phyloP scores from a whole-genome alignment of 1,140 invertebrate genomes.

The Drosophila rhopaloa region DNA sequence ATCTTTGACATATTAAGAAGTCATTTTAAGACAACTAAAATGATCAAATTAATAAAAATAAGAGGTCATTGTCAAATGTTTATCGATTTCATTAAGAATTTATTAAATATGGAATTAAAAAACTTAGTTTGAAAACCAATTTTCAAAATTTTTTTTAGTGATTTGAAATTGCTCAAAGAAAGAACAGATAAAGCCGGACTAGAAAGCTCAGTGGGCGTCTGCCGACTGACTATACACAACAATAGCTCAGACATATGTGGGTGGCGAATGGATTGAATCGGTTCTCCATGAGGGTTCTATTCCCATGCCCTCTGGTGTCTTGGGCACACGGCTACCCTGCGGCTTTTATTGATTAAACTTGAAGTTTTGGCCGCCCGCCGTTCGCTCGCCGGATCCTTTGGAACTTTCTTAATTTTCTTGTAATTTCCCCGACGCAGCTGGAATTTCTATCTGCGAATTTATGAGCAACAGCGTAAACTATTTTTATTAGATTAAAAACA shows the following conservation, averaged over 20 bases:
- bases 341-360: conserved; percentile 80
- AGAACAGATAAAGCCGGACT: conserved; percentile 24
- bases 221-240: conserved; percentile 44
- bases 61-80: too few relatives aligned
- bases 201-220: conserved; percentile 56
- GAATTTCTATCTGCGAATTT: conserved; percentile 83
- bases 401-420: conserved; percentile 81
- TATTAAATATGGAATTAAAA: too few relatives aligned
- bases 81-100: too few relatives aligned
- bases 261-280: background rate
- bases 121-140: background rate
- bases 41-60: too few relatives aligned
- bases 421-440: conserved; percentile 78
- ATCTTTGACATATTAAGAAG: too few relatives aligned
- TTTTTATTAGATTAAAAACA: conserved; percentile 81
- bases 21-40: too few relatives aligned
- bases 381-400: conserved; percentile 33
- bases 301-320: background rate
- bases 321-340: conserved; percentile 43
- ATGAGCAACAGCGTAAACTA: conserved; percentile 76
- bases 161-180: background rate
- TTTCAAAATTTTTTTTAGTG: background rate
- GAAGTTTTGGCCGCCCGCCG: conserved; percentile 71
- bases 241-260: conserved; percentile 49
- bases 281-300: background rate